Conservation (phyloP, 2,797 vertebrate species). For the Avahi laniger region DNA sequence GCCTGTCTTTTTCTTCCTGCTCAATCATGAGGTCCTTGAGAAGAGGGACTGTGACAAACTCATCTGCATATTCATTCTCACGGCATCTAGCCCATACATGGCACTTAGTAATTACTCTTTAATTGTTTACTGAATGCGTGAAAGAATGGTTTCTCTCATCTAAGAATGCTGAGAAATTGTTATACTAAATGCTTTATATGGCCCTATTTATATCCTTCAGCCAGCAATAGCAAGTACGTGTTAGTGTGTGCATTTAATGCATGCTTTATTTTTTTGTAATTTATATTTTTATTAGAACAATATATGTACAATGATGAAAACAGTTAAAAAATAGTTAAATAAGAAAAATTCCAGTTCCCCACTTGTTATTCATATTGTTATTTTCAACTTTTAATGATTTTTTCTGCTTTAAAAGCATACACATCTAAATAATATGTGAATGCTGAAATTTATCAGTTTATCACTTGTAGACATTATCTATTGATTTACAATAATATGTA, state of each 20-base stretch:
- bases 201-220: background rate
- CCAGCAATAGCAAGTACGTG: background rate
- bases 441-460: background rate
- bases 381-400: conserved; percentile 23
- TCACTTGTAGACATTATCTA: background rate
- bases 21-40: background rate
- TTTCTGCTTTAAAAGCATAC: background rate
- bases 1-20: background rate
- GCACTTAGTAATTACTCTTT: background rate
- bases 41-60: background rate
- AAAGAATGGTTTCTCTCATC: conserved; percentile 11
- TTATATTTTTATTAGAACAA: background rate
- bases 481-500: background rate
- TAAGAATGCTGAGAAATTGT: background rate
- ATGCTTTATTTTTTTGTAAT: background rate
- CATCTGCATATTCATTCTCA: background rate
- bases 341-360: background rate
- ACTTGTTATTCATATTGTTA: background rate
- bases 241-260: background rate
- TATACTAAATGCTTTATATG: background rate
- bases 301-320: background rate
- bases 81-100: background rate
- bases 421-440: background rate
- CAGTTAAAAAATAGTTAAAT: background rate
- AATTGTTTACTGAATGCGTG: background rate